Base-by-base conservation (phyloP, 64 coral and sea anemone genomes). In the Pocillopora damicornis region DNA sequence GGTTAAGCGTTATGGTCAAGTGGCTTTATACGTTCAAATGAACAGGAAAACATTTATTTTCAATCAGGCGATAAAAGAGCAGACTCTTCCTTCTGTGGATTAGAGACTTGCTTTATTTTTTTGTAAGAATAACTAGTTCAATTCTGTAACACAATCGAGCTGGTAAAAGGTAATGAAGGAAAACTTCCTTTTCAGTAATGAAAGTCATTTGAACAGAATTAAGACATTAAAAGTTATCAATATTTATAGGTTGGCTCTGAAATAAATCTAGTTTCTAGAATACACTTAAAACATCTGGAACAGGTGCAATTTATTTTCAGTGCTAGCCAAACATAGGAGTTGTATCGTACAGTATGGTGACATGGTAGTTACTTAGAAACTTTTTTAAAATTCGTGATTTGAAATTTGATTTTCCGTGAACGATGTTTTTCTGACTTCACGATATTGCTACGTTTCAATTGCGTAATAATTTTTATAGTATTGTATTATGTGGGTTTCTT, bases 211-310 rank as follows among this genome's bases (percentile, higher is more conserved):
- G 80, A 71, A 71, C 42, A 7, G 7, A 23, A 71, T 71, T 8
- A 9, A 71, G 67, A n/a, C 67, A 23, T 71, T 23, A 69, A 8
- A 22, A 71, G n/a, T 83, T 61, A 83, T 83, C 36, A 63, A 83
- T 83, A 83, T 83, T 83, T 68, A 67, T 83, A 66, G 25, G 67
- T 42, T 56, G 38, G 61, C 42, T 35, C 26, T 59, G 62, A 81
- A 15, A 81, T 63, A 74, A 71, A 71, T n/a, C 67, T 71, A 4
- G 22, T 20, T 18, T 23, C 25, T 71, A 25, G 67, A 25, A 71
- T 71, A 71, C 67, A 23, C 67, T 9, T 71, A 23, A 11, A 76
- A 42, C 16, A 67, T 68, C 77, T 79, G 77, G 77, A 30, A 60
- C 77, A 60, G n/a, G 51, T 79, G 77, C 5, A 5, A 56, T 77